Evolutionary conservation across 2,797 vertebrate genomes (phyloP), one percentile per base, ranked within the genome.

Genomic region (Phrynocephalus forsythii): DNA sequence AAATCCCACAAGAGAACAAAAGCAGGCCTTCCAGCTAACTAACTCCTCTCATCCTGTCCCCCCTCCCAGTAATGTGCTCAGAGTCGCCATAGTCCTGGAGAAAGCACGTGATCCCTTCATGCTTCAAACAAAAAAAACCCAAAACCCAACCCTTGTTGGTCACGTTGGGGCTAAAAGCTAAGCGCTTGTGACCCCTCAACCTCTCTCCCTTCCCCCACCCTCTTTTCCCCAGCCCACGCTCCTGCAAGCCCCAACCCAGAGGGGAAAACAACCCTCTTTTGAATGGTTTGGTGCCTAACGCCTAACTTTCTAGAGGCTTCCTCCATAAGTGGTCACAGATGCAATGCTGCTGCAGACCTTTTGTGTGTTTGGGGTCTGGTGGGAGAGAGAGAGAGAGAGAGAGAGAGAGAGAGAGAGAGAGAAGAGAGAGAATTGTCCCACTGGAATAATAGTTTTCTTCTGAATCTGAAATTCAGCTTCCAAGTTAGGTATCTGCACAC

Each of bases 151-250:
- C 66, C 91, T 92, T 93, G 93, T 95, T 95, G 97, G 97, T 96
- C 97, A 96, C 94, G 94, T 94, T 96, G 95, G 95, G 95, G 95
- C 95, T 95, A 96, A 96, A 96, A 97, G 96, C 95, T 96, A 97
- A 96, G 96, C 96, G 97, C 96, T 97, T 94, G 95, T 98, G 97
- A 98, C 98, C 98, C 97, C 86, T 96, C 95, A 98, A 97, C 97
- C 95, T 91, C 89, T 85, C 2, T 91, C 22, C 16, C 38, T 28
- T 44, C 33, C 38, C 33, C 73, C 71, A 72, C 11, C 15, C 69
- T n/a, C 30, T 13, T 18, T 38, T 93, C 92, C 63, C 92, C 92
- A 92, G 89, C 89, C 92, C 91, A 90, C 86, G 88, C 78, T 86
- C 85, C 82, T 82, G 86, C 5, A 87, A 91, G 88, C 93, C 93